Base-by-base conservation (phyloP, 2,888 invertebrate species). In the Thymelicus sylvestris region DNA sequence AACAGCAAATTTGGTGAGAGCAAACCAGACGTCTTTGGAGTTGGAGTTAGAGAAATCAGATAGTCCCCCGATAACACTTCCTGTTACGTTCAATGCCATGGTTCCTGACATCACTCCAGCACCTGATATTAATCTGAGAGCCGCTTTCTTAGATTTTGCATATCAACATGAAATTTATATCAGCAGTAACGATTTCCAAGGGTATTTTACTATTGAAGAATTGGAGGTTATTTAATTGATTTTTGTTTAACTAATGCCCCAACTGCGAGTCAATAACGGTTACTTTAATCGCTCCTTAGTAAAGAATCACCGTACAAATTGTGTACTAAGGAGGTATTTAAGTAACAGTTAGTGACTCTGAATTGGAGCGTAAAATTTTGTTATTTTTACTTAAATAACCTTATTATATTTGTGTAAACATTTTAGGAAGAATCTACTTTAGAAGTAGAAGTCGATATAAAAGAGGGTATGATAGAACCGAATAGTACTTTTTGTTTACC, bases 31-130 rank as follows among this genome's bases (percentile, higher is more conserved):
- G 0, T 85, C 83, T 1, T 79, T 96, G 7, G 91, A 94, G 73
- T 83, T 95, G 31, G 92, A 94, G 71, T 86, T 96, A 80, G 95
- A 95, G 83, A 94, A 95, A 71, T 94, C 95, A 0, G 94, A 95
- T 67, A 92, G 94, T 67, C 92, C 95, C 44, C 93, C 95, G 0
- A 86, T 95, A 59, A 80, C 86, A 0, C 78, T 96, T 19, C 95
- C 95, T 0, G 86, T 96, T 6, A 87, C 79, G 24, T 95, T 93
- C 78, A 85, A 90, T 59, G 95, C 95, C 0, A 84, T 85, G 75
- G 90, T 94, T 4, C 95, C 96, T 0, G 75, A 83, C 7, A 85
- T 96, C 7, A 79, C 81, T 7, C 85, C 86, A 0, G 95, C 95
- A 0, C 78, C 87, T 0, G 94, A 95, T 60, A 91, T 96, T 10